A percentile compares a stretch with the other conserved stretches of the same genome.
Conservation (phyloP, 2,888 invertebrate genomes). For the Anarsia innoxiella region DNA sequence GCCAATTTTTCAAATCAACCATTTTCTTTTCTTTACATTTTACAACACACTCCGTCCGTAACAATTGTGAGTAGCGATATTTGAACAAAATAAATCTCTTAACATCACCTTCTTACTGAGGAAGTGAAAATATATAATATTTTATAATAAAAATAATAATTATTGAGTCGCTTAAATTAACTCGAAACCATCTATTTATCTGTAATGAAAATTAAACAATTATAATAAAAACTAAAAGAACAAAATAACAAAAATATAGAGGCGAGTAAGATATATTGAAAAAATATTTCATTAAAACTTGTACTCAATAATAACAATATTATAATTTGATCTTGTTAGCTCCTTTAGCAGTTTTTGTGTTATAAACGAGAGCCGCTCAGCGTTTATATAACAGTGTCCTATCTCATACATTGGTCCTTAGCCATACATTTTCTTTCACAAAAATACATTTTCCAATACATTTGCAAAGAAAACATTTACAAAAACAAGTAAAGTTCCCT, state of each 20-base stretch:
- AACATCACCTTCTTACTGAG: slow-evolving; percentile 57
- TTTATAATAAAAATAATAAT: slow-evolving; percentile 48
- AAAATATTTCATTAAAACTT: slow-evolving; percentile 71
- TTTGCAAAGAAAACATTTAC: slow-evolving; percentile 39
- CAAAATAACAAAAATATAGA: slow-evolving; percentile 72
- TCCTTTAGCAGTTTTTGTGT: slow-evolving; percentile 49
- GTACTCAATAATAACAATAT: slow-evolving; percentile 75
- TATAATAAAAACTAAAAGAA: slow-evolving; percentile 73
- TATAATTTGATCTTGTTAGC: slow-evolving; percentile 72
- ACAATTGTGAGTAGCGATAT: too few relatives aligned
- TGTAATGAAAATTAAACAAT: slow-evolving; percentile 65
- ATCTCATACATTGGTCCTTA: slow-evolving; percentile 64
- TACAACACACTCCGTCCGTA: slow-evolving; percentile 26
- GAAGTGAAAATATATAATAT: slow-evolving; percentile 59
- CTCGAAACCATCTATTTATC: slow-evolving; percentile 43
- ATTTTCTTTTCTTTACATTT: slow-evolving; percentile 18
- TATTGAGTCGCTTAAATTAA: slow-evolving; percentile 47
- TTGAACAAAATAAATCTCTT: slow-evolving; percentile 30
- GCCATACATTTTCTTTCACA: slow-evolving; percentile 33
- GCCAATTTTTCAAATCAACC: slow-evolving; percentile 39
- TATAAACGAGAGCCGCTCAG: slow-evolving; percentile 51
- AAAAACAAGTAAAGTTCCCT: slow-evolving; percentile 38
- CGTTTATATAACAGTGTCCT: slow-evolving; percentile 50
- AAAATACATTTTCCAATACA: slow-evolving; percentile 29
- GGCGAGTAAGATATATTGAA: slow-evolving; percentile 69